Evolutionary conservation across 1,140 invertebrate genomes (phyloP), one percentile per base, ranked within the genome.

Genomic region (Cotesia vestalis): DNA sequence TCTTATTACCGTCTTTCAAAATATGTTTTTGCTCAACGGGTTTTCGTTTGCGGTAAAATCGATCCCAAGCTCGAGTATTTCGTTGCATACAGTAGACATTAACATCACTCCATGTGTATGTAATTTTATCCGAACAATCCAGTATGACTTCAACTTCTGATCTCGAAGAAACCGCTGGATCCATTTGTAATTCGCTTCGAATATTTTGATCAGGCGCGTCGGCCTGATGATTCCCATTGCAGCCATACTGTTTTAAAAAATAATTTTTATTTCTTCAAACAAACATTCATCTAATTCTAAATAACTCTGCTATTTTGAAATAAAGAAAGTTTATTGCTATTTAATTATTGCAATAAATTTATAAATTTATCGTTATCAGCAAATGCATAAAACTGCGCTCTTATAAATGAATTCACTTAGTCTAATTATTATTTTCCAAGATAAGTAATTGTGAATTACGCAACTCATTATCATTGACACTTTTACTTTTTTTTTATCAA

Each of bases 61-160:
- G 74, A 17, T 81, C 73, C 77, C 78, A 81, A 8, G 80, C 68
- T 40, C 69, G 77, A 4, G 79, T 76, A 52, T 77, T 79, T 12
- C 74, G 78, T 34, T 53, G 62, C 1, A 75, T 74, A 4, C 51
- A 55, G n/a, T 82, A 84, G 0, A 82, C 81, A 46, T 84, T 84
- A 2, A 84, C 75, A 17, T 84, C 80, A 64, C 80, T 84, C 82
- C 82, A 84, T 0, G 81, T 81, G 36, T 81, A 84, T 6, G 78
- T 82, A 12, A 84, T 84, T 51, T 69, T 79, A 20, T 77, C 79
- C 11, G 78, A 76, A 3, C 61, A 9, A 40, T 70, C 59, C 27
- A 52, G 55, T 8, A 59, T 60, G 35, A 72, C 57, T 6, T 63
- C 34, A 35, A 63, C 69, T 57, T 51, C 36, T 8, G n/a, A 51